These are phyloP conservation scores for Mormyrus hasselquistii DNA, from an alignment of 2,797 vertebrate species.

Conservation along the genomic window DNA sequence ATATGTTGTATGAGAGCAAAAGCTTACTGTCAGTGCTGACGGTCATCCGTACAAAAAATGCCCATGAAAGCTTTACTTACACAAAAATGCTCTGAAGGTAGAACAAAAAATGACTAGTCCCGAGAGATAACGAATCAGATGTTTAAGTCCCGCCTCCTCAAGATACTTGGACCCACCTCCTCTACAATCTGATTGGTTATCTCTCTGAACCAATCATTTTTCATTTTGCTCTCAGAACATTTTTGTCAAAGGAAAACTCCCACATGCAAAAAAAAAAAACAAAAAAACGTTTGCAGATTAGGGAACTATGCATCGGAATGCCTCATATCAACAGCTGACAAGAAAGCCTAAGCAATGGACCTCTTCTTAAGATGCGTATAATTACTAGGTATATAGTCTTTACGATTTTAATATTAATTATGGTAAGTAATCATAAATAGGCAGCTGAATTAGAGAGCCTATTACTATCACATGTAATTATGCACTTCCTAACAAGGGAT, in stretches of 20 bases:
- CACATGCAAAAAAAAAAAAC: not conserved
- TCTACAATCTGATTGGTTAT: not conserved
- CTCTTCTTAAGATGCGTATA: not conserved
- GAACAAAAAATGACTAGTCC: not conserved
- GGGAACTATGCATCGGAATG: not conserved
- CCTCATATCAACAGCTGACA: not conserved
- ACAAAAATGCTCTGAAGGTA: not conserved
- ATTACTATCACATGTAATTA: not conserved
- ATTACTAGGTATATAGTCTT: not conserved
- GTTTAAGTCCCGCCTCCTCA: not conserved
- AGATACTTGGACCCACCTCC: too few species aligned
- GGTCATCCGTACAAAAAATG: not conserved
- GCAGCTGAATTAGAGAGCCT: constrained; percentile 2
- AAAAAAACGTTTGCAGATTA: not conserved
- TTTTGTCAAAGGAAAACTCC: not conserved
- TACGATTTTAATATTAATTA: not conserved
- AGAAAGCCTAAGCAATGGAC: not conserved
- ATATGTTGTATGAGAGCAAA: not conserved
- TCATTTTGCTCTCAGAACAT: not conserved
- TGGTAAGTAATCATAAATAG: constrained; percentile 4
- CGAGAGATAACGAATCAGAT: not conserved
- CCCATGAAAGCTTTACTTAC: not conserved
- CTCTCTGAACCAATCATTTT: not conserved
- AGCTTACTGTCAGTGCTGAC: not conserved
- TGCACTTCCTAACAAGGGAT: not conserved